Base-by-base conservation (phyloP, 2,113 vertebrate species). In the Alosa alosa region DNA sequence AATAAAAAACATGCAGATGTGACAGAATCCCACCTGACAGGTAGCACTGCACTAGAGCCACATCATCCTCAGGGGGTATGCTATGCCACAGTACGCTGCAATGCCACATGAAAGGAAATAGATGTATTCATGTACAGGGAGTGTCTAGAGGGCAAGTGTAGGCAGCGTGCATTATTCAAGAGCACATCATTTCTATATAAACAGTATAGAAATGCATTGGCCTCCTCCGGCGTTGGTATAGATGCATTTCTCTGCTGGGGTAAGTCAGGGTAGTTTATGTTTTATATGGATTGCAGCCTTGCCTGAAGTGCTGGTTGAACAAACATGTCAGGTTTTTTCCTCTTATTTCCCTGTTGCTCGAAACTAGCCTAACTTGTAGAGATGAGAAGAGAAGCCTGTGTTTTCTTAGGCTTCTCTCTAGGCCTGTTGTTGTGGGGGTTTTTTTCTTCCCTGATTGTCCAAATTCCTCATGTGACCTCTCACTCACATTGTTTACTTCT, bases 81-180 rank as follows among this genome's bases (percentile, higher is more conserved):
- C 31, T 31, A 3, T 39, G 36, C 72, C 11, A 39, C 72, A 36
- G 72, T 36, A 15, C 4, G 31, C 39, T 39, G 15, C 72, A 17
- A 1, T 78, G 72, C 72, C 4, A 78, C 31, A 39, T 78, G 36
- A 78, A 41, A 78, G 31, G 36, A 9, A 78, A 78, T 13, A 36
- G 31, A 39, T 78, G 6, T 78, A 10, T 39, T 78, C 10, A 4
- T 78, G 10, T 5, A 15, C 31, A 39, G 72, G 11, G 11, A 11
- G 15, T 39, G 72, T 17, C 72, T 39, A 36, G 72, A 78, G 72
- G 72, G 25, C 8, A 39, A 39, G 4, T 78, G 72, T 78, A 78
- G 31, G 72, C 72, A 31, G 15, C 13, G 72, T 78, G 31, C 72
- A 78, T 78, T 78, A 78, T 78, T 78, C 72, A 78, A 78, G 31